Conservation (phyloP, 2,888 invertebrate genomes). For the Spodoptera littoralis region DNA sequence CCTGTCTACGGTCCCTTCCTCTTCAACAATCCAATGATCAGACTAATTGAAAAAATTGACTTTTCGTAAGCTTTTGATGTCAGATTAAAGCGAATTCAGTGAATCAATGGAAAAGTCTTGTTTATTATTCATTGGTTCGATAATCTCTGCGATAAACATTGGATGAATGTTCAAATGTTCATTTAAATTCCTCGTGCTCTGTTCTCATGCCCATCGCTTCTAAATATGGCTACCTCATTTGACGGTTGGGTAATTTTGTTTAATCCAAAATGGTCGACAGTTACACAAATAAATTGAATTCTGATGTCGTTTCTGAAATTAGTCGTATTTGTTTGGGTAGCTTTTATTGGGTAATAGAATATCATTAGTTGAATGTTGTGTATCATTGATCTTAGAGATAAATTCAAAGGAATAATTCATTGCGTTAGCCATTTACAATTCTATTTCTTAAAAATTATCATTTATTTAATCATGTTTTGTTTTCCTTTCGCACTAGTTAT, state of each 20-base stretch:
- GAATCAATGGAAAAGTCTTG: slow-evolving; percentile 23
- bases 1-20: not conserved
- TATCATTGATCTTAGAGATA: too few relatives aligned
- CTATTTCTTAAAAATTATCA: too few relatives aligned
- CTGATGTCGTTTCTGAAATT: slow-evolving; percentile 1
- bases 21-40: not conserved
- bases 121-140: slow-evolving; percentile 36
- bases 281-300: slow-evolving; percentile 9
- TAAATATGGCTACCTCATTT: slow-evolving; percentile 30
- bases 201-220: slow-evolving; percentile 24
- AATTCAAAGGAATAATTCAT: too few relatives aligned
- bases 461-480: too few relatives aligned
- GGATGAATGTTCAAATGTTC: slow-evolving; percentile 31
- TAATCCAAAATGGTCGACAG: slow-evolving; percentile 18
- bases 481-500: slow-evolving; percentile 4
- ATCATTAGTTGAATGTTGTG: too few relatives aligned
- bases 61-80: slow-evolving; percentile 16
- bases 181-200: slow-evolving; percentile 31
- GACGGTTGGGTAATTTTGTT: slow-evolving; percentile 34
- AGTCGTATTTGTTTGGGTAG: too few relatives aligned
- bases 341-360: too few relatives aligned
- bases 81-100: slow-evolving; percentile 6
- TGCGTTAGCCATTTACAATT: too few relatives aligned
- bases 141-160: slow-evolving; percentile 32
- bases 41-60: not conserved